Evolutionary conservation across 2,113 vertebrate genomes (phyloP).

Genomic region (Alces alces): DNA sequence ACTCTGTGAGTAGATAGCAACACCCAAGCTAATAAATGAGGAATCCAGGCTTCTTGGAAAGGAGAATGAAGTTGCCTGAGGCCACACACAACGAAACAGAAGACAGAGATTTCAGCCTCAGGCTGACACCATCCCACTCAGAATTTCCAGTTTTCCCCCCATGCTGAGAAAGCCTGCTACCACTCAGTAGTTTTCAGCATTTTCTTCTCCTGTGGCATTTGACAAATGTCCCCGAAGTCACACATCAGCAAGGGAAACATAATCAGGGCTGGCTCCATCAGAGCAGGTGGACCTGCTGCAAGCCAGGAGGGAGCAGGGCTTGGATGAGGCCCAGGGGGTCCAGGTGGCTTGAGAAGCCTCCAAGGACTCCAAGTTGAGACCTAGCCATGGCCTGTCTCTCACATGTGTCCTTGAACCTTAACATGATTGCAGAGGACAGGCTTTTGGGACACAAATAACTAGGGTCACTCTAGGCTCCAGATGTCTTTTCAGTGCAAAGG

Average conservation of each 20-base stretch:
- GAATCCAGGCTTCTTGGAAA: neutral
- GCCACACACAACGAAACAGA: neutral
- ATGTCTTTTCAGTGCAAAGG: neutral
- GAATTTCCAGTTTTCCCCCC: too few species aligned
- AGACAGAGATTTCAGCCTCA: neutral
- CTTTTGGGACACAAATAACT: neutral
- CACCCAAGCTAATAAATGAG: neutral
- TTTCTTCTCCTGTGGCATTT: neutral
- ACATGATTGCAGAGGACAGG: neutral
- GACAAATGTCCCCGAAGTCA: neutral
- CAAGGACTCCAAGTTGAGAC: neutral
- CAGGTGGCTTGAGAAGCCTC: neutral
- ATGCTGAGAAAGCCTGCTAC: neutral
- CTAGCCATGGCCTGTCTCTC: neutral
- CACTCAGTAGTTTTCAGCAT: neutral
- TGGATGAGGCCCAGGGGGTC: neutral
- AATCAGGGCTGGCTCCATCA: neutral
- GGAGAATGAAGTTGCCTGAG: neutral
- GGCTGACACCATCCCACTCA: neutral
- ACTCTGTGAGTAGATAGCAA: neutral
- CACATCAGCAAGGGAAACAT: neutral
- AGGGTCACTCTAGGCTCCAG: neutral
- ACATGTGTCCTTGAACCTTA: neutral
- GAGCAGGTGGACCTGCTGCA: neutral
- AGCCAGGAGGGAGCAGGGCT: neutral